A percentile compares a stretch with the other conserved stretches of the same genome.
Conservation (phyloP, 2,888 invertebrate species). For the Allophyes oxyacanthae region DNA sequence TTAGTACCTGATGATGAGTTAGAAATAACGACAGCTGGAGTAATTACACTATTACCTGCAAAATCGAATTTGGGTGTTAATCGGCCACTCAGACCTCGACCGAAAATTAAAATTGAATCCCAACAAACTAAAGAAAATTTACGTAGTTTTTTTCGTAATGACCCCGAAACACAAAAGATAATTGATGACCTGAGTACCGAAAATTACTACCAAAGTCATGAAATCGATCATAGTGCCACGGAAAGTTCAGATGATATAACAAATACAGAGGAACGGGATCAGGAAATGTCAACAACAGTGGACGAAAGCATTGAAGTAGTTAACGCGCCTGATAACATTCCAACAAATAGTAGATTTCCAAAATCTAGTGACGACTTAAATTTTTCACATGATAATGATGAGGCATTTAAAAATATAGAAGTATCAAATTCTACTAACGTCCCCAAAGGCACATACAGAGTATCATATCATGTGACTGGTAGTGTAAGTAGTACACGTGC, state of each 20-base stretch:
- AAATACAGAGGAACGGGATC: slow-evolving; percentile 57
- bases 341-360: slow-evolving; percentile 75
- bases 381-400: slow-evolving; percentile 54
- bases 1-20: slow-evolving; percentile 82
- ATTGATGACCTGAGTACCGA: slow-evolving; percentile 72
- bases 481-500: slow-evolving; percentile 86
- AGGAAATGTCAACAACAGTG: slow-evolving; percentile 57
- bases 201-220: slow-evolving; percentile 63
- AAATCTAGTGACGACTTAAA: slow-evolving; percentile 78
- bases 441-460: slow-evolving; percentile 83
- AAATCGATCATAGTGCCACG: slow-evolving; percentile 60
- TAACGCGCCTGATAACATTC: slow-evolving; percentile 51
- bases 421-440: slow-evolving; percentile 58
- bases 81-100: slow-evolving; percentile 91
- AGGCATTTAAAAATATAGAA: slow-evolving; percentile 50
- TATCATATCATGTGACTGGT: slow-evolving; percentile 85
- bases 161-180: slow-evolving; percentile 68
- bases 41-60: slow-evolving; percentile 92
- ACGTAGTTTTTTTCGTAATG: slow-evolving; percentile 74
- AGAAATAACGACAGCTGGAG: slow-evolving; percentile 77
- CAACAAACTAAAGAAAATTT: slow-evolving; percentile 73
- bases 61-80: slow-evolving; percentile 94
- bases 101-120: slow-evolving; percentile 80
- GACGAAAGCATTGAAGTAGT: slow-evolving; percentile 65
- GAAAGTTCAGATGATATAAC: slow-evolving; percentile 66